Percentiles rank a stretch among this genome's conserved stretches.
Conservation (phyloP, 2,113 vertebrate species). For the Cyrtonyx montezumae region DNA sequence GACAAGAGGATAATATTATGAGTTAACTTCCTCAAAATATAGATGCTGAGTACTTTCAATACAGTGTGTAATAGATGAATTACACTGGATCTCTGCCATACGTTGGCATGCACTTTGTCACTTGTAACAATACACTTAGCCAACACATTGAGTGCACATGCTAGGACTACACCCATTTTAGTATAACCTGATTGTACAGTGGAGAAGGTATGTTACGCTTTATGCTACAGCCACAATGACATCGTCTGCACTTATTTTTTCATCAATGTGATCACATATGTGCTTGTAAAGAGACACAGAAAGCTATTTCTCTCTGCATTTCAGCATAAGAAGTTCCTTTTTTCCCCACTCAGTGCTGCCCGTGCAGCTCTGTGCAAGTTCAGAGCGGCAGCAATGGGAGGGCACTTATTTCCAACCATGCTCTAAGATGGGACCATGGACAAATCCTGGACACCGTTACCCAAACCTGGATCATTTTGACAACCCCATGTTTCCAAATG, state of each 20-base stretch:
- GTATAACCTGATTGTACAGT: rapidly evolving
- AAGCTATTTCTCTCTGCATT: neutral
- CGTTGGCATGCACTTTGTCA: rapidly evolving
- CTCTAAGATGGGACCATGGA: neutral
- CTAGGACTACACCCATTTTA: neutral
- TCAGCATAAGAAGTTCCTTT: neutral
- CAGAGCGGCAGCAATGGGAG: too few relatives aligned
- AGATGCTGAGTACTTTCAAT: neutral
- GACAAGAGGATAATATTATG: neutral
- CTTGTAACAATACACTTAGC: rapidly evolving
- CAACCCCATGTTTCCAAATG: rapidly evolving
- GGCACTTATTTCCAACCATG: neutral
- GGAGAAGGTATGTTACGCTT: rapidly evolving
- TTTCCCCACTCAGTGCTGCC: neutral
- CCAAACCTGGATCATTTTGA: neutral
- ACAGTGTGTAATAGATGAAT: rapidly evolving
- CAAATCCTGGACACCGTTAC: rapidly evolving
- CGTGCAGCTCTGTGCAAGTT: neutral
- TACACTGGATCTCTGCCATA: rapidly evolving
- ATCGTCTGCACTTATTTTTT: rapidly evolving
- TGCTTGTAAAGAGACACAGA: too few relatives aligned
- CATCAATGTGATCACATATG: rapidly evolving
- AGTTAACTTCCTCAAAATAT: neutral
- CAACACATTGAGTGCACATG: rapidly evolving
- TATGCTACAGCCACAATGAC: neutral